Evolutionary conservation across 1,140 invertebrate genomes (phyloP), one percentile per base, ranked within the genome.

Genomic region (Calosoma granatense): DNA sequence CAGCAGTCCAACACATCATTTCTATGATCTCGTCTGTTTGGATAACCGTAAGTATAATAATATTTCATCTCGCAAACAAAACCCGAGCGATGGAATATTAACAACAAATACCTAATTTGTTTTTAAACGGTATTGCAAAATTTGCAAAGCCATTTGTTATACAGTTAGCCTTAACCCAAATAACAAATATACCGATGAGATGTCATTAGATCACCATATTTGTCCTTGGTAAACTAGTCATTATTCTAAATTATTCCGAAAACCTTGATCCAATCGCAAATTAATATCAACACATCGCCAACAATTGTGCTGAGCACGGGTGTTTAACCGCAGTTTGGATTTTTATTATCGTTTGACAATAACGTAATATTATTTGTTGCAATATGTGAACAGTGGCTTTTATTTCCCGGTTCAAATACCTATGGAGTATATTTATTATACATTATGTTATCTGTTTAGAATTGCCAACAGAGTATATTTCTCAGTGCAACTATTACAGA

Each of bases 21-120:
- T 90, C 67, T 92, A 89, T 64, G 88, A 92, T 69, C 78, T 90
- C 17, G 85, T 90, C 30, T 92, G 88, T 70, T 74, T 91, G 57
- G 88, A 91, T 70, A 90, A 88, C 75, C 86, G 88, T 91, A 78
- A 89, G 86, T 85, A 61, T 60, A 47, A 43, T 39, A 55, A 54
- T 52, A 6, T n/a, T 9, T 36, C 26, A 36, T n/a, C 6, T 36
- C 47, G 11, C 53, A 41, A 20, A 47, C 52, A 30, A 6, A 51
- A 36, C 6, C n/a, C n/a, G 6, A n/a, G 26, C 26, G 26, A 36
- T n/a, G 26, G n/a, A 36, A n/a, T n/a, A n/a, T n/a, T n/a, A 36
- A 36, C 26, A 36, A 36, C 26, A 36, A 36, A 36, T 9, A 9
- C n/a, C 26, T 36, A 9, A 6, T 9, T 36, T 9, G 26, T 36